These are phyloP conservation scores for Lochmaea crataegi DNA, from an alignment of 2,888 invertebrate genomes.

Conservation along the genomic window DNA sequence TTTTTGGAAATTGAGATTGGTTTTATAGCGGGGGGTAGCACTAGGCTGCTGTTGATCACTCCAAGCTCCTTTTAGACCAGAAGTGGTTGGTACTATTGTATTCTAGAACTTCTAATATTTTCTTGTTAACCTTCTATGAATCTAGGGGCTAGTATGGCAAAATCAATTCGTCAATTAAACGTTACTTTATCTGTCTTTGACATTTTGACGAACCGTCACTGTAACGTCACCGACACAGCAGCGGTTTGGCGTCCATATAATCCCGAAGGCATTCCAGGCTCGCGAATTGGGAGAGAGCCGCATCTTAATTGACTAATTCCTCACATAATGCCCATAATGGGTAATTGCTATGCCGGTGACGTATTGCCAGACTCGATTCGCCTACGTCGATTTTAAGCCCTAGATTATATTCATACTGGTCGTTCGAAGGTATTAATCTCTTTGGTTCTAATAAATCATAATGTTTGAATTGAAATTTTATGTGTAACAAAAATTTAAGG, in stretches of 20 bases:
- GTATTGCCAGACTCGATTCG: constrained; percentile 55
- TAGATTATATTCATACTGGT: constrained; percentile 57
- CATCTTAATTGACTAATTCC: constrained; percentile 65
- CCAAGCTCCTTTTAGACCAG: too few species aligned
- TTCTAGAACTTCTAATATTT: not conserved
- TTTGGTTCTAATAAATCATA: not conserved
- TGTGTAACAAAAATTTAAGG: too few species aligned
- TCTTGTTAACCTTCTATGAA: too few species aligned
- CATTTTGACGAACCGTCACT: constrained; percentile 49
- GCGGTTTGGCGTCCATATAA: constrained; percentile 53
- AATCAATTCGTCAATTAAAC: too few species aligned
- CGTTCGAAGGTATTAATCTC: constrained; percentile 30
- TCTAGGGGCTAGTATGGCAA: too few species aligned
- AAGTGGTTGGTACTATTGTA: too few species aligned
- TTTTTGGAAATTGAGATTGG: too few species aligned
- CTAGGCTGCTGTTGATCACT: too few species aligned
- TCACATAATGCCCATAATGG: constrained; percentile 60
- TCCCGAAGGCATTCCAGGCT: constrained; percentile 61
- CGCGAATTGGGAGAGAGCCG: constrained; percentile 57
- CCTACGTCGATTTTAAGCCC: constrained; percentile 53
- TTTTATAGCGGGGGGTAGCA: too few species aligned
- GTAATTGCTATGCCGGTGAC: constrained; percentile 65
- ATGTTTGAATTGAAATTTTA: not conserved
- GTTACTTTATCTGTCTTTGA: not conserved
- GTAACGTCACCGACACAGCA: constrained; percentile 35